Conservation (phyloP, 2,888 invertebrate species). For the Acanthococcus lagerstroemiae region DNA sequence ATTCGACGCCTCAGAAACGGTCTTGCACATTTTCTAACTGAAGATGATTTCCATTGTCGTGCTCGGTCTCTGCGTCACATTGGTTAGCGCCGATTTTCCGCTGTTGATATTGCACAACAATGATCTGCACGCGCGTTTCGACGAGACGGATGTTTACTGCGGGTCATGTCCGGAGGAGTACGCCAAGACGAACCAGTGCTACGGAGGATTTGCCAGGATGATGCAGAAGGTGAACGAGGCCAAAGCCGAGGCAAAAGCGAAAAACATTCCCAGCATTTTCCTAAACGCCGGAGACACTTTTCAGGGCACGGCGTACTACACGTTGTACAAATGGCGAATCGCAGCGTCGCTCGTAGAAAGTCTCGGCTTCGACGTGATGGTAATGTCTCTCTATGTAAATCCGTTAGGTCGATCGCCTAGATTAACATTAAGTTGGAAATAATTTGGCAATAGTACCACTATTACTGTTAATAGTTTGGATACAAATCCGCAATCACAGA, state of each 20-base stretch:
- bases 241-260: conserved; percentile 44
- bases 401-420: too few species aligned
- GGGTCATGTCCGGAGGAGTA: conserved; percentile 47
- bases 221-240: conserved; percentile 48
- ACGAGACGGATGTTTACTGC: conserved; percentile 51
- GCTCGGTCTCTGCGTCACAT: neutral
- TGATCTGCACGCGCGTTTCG: conserved; percentile 68
- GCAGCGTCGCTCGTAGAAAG: conserved; percentile 68
- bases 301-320: conserved; percentile 81
- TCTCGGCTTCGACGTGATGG: conserved; percentile 74
- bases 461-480: too few species aligned
- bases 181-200: conserved; percentile 48
- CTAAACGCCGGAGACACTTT: conserved; percentile 88
- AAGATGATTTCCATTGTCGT: too few species aligned
- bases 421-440: too few species aligned
- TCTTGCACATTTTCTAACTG: too few species aligned
- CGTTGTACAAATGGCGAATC: conserved; percentile 67
- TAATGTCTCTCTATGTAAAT: too few species aligned
- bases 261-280: conserved; percentile 59
- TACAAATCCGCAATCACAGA: too few species aligned
- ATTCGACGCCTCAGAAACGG: too few species aligned
- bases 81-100: conserved; percentile 40
- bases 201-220: conserved; percentile 73
- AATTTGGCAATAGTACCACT: too few species aligned
- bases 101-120: conserved; percentile 78